A percentile compares a stretch with the other conserved stretches of the same genome.
Evolutionary conservation across 2,797 vertebrate genomes (phyloP).

Genomic region (Chelidonichthys spinosus): DNA sequence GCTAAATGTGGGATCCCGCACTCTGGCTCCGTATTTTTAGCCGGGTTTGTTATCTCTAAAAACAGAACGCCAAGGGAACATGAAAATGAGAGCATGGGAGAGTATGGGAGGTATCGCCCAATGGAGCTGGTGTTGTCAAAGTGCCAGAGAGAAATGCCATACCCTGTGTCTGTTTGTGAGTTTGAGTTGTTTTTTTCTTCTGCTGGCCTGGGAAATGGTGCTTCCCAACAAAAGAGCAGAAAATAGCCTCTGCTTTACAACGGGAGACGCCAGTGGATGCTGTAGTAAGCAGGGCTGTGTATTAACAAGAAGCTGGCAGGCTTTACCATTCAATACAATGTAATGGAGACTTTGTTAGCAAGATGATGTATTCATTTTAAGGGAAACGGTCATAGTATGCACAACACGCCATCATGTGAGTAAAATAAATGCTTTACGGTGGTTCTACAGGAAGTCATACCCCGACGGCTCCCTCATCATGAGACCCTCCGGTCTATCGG

Average conservation of each 20-base stretch:
- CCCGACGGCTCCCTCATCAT: no score
- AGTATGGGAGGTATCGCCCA: slow-evolving; percentile 64
- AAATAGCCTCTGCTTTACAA: slow-evolving; percentile 55
- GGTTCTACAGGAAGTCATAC: not conserved
- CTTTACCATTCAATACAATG: no score
- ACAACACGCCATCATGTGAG: no score
- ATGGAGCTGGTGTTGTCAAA: slow-evolving; percentile 61
- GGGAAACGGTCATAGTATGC: no score
- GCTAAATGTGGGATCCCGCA: slow-evolving; percentile 36
- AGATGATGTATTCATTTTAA: no score
- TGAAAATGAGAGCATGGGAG: slow-evolving; percentile 71
- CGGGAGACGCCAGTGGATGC: slow-evolving; percentile 18
- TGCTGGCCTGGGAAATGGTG: slow-evolving; percentile 51
- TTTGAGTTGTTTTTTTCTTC: slow-evolving; percentile 16
- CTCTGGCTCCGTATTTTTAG: slow-evolving; percentile 59
- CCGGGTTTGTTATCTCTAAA: slow-evolving; percentile 71
- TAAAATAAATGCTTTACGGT: not conserved
- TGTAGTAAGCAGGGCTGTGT: not conserved
- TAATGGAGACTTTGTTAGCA: no score
- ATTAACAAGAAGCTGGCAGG: not conserved
- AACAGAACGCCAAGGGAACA: slow-evolving; percentile 67
- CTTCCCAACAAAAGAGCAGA: slow-evolving; percentile 52
- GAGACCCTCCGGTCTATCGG: not conserved
- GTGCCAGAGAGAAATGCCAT: slow-evolving; percentile 67
- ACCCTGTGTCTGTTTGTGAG: slow-evolving; percentile 31